Evolutionary conservation across 1,140 invertebrate genomes (phyloP), one percentile per base, ranked within the genome.

Genomic region (Lucilia cuprina): DNA sequence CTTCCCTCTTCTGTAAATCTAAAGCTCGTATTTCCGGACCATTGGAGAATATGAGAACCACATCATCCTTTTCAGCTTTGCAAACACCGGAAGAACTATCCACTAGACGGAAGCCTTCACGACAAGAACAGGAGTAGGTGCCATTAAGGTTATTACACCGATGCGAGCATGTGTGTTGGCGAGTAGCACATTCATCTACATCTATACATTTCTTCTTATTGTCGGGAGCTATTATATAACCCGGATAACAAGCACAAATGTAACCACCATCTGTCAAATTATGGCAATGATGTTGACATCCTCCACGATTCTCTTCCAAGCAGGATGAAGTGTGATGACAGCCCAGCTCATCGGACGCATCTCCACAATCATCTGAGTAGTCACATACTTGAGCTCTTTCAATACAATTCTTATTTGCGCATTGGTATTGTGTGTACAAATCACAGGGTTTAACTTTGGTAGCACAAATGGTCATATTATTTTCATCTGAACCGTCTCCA

Each of bases 91-190:
- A 96, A 80, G 95, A 90, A 83, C 93, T 93, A 86, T 97, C 95
- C 12, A 95, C 93, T 25, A 96, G 88, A 83, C 92, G 93, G 92
- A 98, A 99, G 2, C 97, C 97, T 5, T 95, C 93, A 2, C 94
- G 93, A 88, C 98, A 99, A 8, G 94, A 94, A 90, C 98, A 99
- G n/a, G 94, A 93, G 87, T 96, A 98, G 2, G 96, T 96, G 30
- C 98, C 98, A 87, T 98, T 98, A n/a, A 97, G 87, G 89, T 99
- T 99, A 14, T 94, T 94, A 88, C 98, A 99, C 5, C 97, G 92
- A 88, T 99, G 98, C 2, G 97, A 96, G 91, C 98, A 99, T 85
- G 96, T 95, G 90, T 99, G 96, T 13, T 94, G 93, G 13, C 95
- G 95, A 8, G 94, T 94, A 0, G 93, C 92, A 90, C 98, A 99